Conservation (phyloP, 2,888 invertebrate genomes). For the Eilema griseolum region DNA sequence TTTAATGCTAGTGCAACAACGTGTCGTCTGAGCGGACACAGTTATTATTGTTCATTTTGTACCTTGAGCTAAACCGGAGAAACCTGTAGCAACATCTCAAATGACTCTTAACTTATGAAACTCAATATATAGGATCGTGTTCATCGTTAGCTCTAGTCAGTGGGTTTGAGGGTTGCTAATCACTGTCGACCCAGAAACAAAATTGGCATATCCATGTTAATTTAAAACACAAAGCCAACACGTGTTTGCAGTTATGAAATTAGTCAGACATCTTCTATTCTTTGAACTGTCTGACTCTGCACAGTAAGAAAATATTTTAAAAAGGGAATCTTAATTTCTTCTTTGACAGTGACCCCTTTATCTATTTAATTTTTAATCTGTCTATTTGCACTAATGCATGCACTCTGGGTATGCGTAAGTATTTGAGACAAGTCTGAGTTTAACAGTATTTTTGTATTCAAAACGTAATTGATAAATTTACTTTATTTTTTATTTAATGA, state of each 20-base stretch:
- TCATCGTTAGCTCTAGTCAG: constrained; percentile 26
- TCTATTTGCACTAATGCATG: background rate
- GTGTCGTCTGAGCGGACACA: constrained; percentile 37
- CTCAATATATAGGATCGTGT: constrained; percentile 16
- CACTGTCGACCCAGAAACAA: constrained; percentile 44
- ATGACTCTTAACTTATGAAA: constrained; percentile 28
- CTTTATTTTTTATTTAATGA: background rate
- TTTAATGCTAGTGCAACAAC: constrained; percentile 49
- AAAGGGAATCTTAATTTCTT: too few species aligned
- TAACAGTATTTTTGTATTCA: background rate
- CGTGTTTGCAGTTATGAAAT: constrained; percentile 12
- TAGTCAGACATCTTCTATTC: constrained; percentile 12
- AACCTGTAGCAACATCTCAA: constrained; percentile 39
- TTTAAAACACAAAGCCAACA: constrained; percentile 19
- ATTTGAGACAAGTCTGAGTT: background rate
- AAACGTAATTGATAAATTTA: background rate
- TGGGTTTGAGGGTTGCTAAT: constrained; percentile 38
- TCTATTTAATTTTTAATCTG: background rate
- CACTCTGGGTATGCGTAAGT: background rate
- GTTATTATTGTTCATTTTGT: constrained; percentile 44
- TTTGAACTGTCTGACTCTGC: background rate
- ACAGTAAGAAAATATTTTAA: background rate
- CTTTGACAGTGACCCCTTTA: too few species aligned
- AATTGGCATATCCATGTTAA: constrained; percentile 36
- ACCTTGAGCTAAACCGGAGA: constrained; percentile 28